Conservation (phyloP, 2,888 invertebrate species). For the Norana najaformis region DNA sequence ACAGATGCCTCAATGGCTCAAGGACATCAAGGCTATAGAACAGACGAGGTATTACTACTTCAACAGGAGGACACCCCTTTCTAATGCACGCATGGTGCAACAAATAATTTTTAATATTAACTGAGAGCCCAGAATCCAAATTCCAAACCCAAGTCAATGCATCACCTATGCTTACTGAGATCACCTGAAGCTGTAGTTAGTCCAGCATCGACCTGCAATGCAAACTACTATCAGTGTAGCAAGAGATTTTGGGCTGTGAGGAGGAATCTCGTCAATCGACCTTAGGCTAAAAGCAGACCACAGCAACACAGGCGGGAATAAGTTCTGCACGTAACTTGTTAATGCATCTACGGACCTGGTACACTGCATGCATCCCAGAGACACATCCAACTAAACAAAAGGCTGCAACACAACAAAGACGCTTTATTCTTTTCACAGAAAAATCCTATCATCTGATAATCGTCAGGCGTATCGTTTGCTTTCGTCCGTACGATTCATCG, state of each 20-base stretch:
- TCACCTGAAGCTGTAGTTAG: slow-evolving; percentile 4
- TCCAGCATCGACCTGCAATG: neutral
- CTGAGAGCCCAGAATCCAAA: neutral
- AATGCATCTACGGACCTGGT: neutral
- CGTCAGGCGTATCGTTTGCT: neutral
- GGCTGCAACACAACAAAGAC: slow-evolving; percentile 13
- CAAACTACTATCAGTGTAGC: neutral
- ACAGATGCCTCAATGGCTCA: neutral
- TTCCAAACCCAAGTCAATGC: neutral
- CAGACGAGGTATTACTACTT: neutral
- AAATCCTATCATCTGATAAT: neutral
- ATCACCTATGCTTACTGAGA: neutral
- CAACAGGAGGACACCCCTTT: neutral
- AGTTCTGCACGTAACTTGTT: no score
- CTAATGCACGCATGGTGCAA: neutral
- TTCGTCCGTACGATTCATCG: neutral
- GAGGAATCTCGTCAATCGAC: no score
- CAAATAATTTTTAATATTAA: no score
- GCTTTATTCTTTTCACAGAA: neutral
- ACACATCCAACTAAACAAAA: neutral
- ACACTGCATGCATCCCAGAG: neutral
- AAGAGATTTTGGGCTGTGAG: neutral
- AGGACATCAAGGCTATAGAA: neutral
- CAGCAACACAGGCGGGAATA: neutral
- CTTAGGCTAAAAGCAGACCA: no score